Evolutionary conservation across 1,140 invertebrate species (phyloP).

Genomic region (Zaprionus taronus): DNA sequence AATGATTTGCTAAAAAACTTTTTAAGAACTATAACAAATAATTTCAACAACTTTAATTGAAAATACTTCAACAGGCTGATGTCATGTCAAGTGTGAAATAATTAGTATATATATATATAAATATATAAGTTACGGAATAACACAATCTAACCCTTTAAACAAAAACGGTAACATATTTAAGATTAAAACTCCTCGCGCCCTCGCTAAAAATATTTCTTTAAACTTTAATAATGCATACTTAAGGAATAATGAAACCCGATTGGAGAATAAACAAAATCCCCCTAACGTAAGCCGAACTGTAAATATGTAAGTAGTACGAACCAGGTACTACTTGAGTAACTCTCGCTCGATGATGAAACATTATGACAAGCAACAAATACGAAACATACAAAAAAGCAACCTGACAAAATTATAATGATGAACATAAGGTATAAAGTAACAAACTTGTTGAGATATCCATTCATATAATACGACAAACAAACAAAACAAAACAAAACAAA

Average conservation of each 20-base stretch:
- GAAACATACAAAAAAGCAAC: slow-evolving; percentile 76
- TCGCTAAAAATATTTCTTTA: slow-evolving; percentile 41
- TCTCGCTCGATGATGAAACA: slow-evolving; percentile 53
- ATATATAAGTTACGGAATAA: slow-evolving; percentile 24
- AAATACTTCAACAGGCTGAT: slow-evolving; percentile 31
- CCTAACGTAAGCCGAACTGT: slow-evolving; percentile 49
- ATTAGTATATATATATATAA: slow-evolving; percentile 3
- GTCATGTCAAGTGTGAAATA: slow-evolving; percentile 42
- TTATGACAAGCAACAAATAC: slow-evolving; percentile 63
- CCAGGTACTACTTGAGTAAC: slow-evolving; percentile 43
- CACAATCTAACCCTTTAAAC: slow-evolving; percentile 17
- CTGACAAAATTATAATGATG: slow-evolving; percentile 73
- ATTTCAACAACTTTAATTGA: not conserved
- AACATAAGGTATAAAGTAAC: slow-evolving; percentile 70
- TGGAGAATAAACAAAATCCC: slow-evolving; percentile 13
- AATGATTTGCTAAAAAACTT: slow-evolving; percentile 51
- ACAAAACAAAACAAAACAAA: slow-evolving; percentile 29
- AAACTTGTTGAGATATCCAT: slow-evolving; percentile 71
- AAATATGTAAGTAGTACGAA: slow-evolving; percentile 54
- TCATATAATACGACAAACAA: slow-evolving; percentile 57
- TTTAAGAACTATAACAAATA: slow-evolving; percentile 10
- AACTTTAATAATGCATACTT: slow-evolving; percentile 39
- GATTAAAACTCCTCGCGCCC: slow-evolving; percentile 43
- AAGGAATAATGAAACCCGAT: slow-evolving; percentile 20
- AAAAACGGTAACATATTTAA: slow-evolving; percentile 1